phyloP scores from a whole-genome alignment of 2,797 vertebrate genomes.

The Myoxocephalus aenaeus region DNA sequence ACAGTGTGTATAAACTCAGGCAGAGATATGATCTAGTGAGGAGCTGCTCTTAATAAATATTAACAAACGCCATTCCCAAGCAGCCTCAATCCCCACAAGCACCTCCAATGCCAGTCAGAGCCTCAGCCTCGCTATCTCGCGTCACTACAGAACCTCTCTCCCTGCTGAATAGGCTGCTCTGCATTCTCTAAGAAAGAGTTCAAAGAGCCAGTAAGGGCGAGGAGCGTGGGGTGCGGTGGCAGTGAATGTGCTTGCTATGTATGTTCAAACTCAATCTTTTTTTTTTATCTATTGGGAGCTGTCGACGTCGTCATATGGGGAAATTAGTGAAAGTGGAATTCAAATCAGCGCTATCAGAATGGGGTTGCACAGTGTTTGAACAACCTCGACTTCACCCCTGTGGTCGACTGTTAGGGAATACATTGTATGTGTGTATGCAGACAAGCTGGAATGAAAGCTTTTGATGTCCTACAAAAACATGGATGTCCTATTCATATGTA shows the following conservation, averaged over 20 bases:
- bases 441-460: slow-evolving; percentile 54
- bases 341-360: slow-evolving; percentile 73
- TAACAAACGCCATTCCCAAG: slow-evolving; percentile 85
- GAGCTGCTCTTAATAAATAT: slow-evolving; percentile 86
- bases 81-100: slow-evolving; percentile 82
- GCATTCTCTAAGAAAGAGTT: slow-evolving; percentile 78
- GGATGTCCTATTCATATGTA: slow-evolving; percentile 58
- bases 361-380: slow-evolving; percentile 64
- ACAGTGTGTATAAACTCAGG: slow-evolving; percentile 80
- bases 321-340: slow-evolving; percentile 77
- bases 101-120: slow-evolving; percentile 75
- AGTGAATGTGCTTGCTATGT: slow-evolving; percentile 72
- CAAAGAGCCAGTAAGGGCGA: slow-evolving; percentile 77
- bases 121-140: slow-evolving; percentile 72
- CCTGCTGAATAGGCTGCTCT: slow-evolving; percentile 78
- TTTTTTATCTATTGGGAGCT: slow-evolving; percentile 73
- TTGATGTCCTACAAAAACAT: slow-evolving; percentile 74
- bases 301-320: slow-evolving; percentile 62
- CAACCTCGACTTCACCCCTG: slow-evolving; percentile 68
- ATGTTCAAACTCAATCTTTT: slow-evolving; percentile 71
- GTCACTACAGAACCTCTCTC: slow-evolving; percentile 76
- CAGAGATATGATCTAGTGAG: slow-evolving; percentile 84
- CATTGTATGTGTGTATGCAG: slow-evolving; percentile 53
- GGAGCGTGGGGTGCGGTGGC: slow-evolving; percentile 40
- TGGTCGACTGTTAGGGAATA: slow-evolving; percentile 69